phyloP scores from a whole-genome alignment of 1,140 invertebrate species.

The Battus philenor region DNA sequence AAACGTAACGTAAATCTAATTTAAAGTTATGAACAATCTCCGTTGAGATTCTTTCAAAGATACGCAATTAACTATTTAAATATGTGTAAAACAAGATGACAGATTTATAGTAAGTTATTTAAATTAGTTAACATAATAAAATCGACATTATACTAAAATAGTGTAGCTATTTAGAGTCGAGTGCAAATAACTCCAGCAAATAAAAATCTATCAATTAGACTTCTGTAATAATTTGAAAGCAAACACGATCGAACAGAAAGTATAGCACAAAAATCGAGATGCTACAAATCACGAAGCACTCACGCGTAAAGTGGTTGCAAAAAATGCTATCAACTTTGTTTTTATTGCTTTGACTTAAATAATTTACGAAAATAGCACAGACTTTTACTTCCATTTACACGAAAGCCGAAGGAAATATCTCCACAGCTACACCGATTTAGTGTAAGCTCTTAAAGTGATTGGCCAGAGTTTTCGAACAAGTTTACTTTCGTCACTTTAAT shows the following conservation, averaged over 20 bases:
- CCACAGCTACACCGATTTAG: conserved; percentile 20
- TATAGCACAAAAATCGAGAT: conserved; percentile 33
- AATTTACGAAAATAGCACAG: conserved; percentile 45
- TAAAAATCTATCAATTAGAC: no score
- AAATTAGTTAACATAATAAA: no score
- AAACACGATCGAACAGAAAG: conserved; percentile 14
- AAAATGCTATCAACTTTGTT: conserved; percentile 41
- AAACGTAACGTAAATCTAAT: no score
- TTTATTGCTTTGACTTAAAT: conserved; percentile 55
- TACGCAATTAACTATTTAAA: no score
- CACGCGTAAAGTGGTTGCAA: conserved; percentile 59
- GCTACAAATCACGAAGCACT: conserved; percentile 54
- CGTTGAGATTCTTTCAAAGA: no score
- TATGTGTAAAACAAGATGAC: no score
- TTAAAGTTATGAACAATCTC: no score
- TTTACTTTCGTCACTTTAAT: conserved; percentile 10
- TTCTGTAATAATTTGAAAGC: no score
- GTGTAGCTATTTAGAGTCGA: no score
- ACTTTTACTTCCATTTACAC: conserved; percentile 57
- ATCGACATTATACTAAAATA: no score
- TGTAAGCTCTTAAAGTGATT: conserved; percentile 32
- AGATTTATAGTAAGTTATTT: no score
- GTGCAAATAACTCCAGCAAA: no score
- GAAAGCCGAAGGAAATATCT: conserved; percentile 39
- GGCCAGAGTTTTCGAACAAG: not conserved